Percentiles rank a stretch among this genome's conserved stretches.
Conservation (phyloP, 2,113 vertebrate species). For the Antechinus flavipes region DNA sequence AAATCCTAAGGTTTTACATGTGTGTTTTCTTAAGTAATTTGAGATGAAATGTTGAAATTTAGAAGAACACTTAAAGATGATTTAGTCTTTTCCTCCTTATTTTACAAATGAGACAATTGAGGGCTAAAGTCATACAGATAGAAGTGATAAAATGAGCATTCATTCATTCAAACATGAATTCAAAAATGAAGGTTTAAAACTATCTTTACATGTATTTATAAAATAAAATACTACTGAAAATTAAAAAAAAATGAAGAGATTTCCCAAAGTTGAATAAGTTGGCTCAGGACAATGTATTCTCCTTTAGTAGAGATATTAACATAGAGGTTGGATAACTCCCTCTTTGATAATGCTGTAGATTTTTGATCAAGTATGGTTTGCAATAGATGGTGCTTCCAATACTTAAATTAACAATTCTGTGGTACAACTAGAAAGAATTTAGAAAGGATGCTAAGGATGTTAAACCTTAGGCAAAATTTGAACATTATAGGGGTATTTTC, state of each 20-base stretch:
- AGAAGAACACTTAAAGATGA: neutral
- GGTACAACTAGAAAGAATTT: neutral
- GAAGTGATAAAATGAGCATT: neutral
- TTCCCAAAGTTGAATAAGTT: neutral
- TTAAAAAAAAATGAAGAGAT: neutral
- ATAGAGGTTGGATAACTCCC: neutral
- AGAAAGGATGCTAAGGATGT: neutral
- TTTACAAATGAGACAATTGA: neutral
- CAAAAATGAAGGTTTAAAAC: neutral
- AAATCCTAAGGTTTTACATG: neutral
- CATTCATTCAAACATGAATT: too few relatives aligned
- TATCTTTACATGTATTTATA: too few relatives aligned
- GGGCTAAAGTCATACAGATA: neutral
- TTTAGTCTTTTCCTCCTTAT: neutral
- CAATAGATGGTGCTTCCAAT: neutral
- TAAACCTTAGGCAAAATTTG: neutral
- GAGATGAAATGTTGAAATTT: neutral
- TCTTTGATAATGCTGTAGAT: neutral
- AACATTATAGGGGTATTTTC: neutral
- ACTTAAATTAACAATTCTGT: neutral
- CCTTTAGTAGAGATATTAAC: neutral
- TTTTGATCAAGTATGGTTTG: neutral
- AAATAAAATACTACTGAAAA: too few relatives aligned
- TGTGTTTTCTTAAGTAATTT: neutral
- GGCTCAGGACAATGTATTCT: neutral